phyloP scores from a whole-genome alignment of 2,797 vertebrate species.

The Acrossocheilus wenchowensis region DNA sequence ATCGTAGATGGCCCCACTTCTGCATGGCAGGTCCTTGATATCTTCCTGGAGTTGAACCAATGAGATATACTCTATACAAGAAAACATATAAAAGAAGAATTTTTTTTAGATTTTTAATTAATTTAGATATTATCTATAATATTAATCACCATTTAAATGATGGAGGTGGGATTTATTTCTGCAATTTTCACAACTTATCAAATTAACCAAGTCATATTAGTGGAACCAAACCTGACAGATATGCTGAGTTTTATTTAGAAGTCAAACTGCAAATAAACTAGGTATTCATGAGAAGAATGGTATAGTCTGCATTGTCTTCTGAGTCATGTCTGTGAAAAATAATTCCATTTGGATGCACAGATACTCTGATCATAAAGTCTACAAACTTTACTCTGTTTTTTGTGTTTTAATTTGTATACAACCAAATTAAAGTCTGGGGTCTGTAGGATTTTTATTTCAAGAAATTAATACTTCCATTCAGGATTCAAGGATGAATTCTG shows the following conservation, averaged over 20 bases:
- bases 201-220: neutral
- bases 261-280: neutral
- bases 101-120: neutral
- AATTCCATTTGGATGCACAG: neutral
- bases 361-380: neutral
- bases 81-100: neutral
- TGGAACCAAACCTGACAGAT: neutral
- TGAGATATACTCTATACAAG: slow-evolving; percentile 84
- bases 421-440: neutral
- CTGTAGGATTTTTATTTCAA: too few relatives aligned
- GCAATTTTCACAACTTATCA: neutral
- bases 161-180: neutral
- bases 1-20: slow-evolving; percentile 94
- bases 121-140: neutral
- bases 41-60: slow-evolving; percentile 94
- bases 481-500: neutral
- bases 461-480: neutral
- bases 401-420: neutral
- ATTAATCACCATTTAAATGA: neutral
- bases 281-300: neutral
- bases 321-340: neutral
- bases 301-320: neutral
- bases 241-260: neutral
- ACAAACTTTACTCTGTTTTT: neutral
- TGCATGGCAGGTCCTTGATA: slow-evolving; percentile 89